Base-by-base conservation (phyloP, 2,888 invertebrate species). In the Tuta absoluta region DNA sequence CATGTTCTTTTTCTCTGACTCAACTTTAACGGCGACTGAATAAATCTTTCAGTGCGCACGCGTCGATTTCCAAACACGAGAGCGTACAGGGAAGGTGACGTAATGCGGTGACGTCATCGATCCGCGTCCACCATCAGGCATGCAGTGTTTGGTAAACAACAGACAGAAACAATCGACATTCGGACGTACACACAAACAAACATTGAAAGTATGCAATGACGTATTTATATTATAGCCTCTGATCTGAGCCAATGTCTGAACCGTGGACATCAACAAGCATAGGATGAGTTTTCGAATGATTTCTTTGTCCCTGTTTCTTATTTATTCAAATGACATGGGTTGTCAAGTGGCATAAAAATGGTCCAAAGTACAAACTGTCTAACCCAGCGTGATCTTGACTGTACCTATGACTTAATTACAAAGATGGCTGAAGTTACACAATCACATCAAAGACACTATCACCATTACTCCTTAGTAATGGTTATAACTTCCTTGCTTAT, bases 111-210 rank as follows among this genome's bases (percentile, higher is more conserved):
- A 81, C 85, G 86, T 84, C 81, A 82, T 65, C 24, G 51, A 63
- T 33, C 24, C 66, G 64, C 67, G 63, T 51, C 66, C 62, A 73
- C 76, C 76, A 75, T 76, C 38, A 72, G 83, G 81, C 80, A 84
- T 78, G 81, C 77, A 49, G 66, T 87, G 78, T 88, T 87, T 85
- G 69, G 76, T 79, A 84, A 87, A 86, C 75, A 84, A 68, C 66
- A 45, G 19, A 37, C 62, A 67, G 70, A 76, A 72, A 87, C 87
- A 87, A 87, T 86, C 69, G 76, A 72, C 72, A 78, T 75, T 81
- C 79, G 79, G 78, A 79, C 77, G 77, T 77, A 65, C 69, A 81
- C 69, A 81, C 74, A 84, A 85, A 87, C 78, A 86, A 81, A 80
- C 77, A 74, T 57, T 41, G 66, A 69, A 75, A 77, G 72, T 76